These are phyloP conservation scores for Poeciliopsis prolifica DNA, from an alignment of 2,113 vertebrate species.

Conservation along the genomic window DNA sequence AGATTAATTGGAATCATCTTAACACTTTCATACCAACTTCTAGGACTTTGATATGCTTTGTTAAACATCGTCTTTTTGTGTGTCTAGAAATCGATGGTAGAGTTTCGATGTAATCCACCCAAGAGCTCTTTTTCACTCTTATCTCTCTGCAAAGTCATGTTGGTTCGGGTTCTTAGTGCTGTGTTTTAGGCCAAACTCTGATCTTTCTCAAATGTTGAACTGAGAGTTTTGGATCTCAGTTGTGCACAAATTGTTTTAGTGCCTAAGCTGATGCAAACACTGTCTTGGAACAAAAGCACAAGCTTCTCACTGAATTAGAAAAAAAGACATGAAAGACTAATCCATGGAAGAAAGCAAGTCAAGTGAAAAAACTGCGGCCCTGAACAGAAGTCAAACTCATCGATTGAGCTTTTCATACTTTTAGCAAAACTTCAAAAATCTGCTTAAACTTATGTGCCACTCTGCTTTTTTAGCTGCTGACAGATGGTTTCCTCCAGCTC, in stretches of 20 bases:
- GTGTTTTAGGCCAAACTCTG: not conserved
- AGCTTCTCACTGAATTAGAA: not conserved
- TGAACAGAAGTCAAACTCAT: not conserved
- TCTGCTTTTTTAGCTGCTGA: constrained; percentile 45
- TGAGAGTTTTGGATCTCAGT: not conserved
- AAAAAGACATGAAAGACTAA: not conserved
- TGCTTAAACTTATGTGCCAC: constrained; percentile 37
- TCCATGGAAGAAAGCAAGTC: not conserved
- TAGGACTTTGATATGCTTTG: constrained; percentile 3
- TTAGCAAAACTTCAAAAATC: constrained; percentile 42
- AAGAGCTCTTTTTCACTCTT: not conserved
- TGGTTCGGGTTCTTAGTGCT: not conserved
- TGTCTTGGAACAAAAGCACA: not conserved
- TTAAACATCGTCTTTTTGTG: not conserved
- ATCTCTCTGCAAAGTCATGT: not conserved
- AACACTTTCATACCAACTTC: constrained; percentile 13
- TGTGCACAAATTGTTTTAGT: not conserved
- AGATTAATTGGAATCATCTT: constrained; percentile 50
- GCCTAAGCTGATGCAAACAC: not conserved
- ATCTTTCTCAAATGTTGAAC: not conserved
- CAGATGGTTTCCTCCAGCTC: constrained; percentile 66
- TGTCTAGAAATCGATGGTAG: not conserved
- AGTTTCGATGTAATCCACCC: not conserved
- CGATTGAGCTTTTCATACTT: constrained; percentile 13
- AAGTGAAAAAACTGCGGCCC: not conserved